A percentile compares a stretch with the other conserved stretches of the same genome.
These are phyloP conservation scores for Papilio demoleus DNA, from an alignment of 2,888 invertebrate genomes.

Conservation along the genomic window DNA sequence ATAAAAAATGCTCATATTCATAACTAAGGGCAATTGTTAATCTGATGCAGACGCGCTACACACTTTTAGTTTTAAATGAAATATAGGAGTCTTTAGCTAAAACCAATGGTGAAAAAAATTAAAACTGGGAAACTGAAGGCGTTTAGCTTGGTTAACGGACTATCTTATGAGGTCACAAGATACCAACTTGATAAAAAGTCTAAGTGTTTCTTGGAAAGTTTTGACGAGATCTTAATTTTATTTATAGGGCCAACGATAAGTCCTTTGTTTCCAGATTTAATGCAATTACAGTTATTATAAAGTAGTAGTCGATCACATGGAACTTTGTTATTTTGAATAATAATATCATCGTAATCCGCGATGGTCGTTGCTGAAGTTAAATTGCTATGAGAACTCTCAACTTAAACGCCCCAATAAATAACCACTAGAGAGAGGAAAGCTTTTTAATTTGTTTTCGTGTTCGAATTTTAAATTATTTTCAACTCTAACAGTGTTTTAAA, in stretches of 20 bases:
- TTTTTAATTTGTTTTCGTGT: constrained; percentile 15
- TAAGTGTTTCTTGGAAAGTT: no score
- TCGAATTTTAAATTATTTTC: constrained; percentile 11
- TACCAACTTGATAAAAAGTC: no score
- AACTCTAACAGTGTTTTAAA: background rate
- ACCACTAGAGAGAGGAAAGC: constrained; percentile 16
- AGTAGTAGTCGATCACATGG: constrained; percentile 8
- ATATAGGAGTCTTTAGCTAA: no score
- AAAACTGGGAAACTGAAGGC: no score
- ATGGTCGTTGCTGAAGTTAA: constrained; percentile 8
- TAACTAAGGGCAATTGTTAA: no score
- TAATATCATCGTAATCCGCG: constrained; percentile 14
- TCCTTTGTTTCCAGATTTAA: constrained; percentile 15
- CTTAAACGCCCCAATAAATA: constrained; percentile 22
- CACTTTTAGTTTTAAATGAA: no score
- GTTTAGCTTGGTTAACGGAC: no score
- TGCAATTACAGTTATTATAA: constrained; percentile 10
- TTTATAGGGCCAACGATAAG: background rate
- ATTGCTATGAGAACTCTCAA: constrained; percentile 20
- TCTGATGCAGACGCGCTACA: no score
- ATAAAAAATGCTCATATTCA: no score
- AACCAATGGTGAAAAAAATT: no score
- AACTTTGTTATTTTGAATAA: constrained; percentile 21
- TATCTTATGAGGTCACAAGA: no score
- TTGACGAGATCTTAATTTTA: background rate